phyloP scores from a whole-genome alignment of 2,113 vertebrate genomes.

The Chaetura pelagica region DNA sequence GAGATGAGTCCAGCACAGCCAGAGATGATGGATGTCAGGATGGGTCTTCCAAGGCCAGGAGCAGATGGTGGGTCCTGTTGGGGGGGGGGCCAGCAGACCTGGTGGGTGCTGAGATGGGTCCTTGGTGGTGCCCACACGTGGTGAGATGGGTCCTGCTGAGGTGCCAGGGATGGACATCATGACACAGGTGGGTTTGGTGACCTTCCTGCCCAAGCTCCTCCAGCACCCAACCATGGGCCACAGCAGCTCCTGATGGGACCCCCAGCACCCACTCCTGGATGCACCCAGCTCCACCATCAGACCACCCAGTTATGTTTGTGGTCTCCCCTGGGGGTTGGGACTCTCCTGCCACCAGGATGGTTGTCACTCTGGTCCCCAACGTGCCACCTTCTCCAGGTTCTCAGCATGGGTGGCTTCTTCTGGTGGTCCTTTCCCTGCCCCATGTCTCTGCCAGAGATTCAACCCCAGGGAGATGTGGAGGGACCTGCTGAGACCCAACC shows the following conservation, averaged over 20 bases:
- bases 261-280: not conserved
- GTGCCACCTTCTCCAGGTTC: not conserved
- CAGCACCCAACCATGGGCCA: not conserved
- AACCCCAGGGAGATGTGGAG: not conserved
- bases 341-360: not conserved
- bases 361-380: rapidly evolving
- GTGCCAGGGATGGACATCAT: not conserved
- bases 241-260: not conserved
- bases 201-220: not conserved
- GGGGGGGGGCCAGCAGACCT: not conserved
- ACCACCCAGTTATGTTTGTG: not conserved
- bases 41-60: not conserved
- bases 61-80: not conserved
- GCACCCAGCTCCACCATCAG: not conserved
- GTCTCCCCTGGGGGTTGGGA: not conserved
- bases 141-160: not conserved
- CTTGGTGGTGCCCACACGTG: rapidly evolving
- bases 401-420: not conserved
- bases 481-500: too few species aligned
- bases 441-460: not conserved
- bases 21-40: not conserved
- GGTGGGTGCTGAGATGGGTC: not conserved
- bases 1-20: not conserved
- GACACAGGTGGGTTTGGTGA: rapidly evolving
- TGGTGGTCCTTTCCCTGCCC: not conserved